Conservation (phyloP, 2,797 vertebrate species). For the Urophycis tenuis region DNA sequence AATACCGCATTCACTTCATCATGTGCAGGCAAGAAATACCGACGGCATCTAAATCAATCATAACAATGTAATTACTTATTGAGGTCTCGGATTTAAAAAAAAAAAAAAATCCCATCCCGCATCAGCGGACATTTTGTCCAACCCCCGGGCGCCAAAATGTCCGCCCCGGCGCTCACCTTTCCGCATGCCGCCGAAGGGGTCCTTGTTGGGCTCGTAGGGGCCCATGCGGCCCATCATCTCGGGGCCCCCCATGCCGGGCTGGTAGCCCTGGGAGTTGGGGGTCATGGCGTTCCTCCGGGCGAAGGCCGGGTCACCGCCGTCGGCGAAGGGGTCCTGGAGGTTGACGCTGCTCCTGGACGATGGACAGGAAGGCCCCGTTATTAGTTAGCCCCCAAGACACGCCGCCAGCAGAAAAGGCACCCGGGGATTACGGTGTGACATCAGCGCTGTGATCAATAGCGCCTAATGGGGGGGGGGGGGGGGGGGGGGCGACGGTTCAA, state of each 20-base stretch:
- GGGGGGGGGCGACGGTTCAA: neutral
- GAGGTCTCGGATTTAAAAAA: neutral
- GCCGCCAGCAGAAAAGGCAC: neutral
- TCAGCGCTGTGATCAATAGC: neutral
- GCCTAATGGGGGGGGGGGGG: no score
- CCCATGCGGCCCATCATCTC: slow-evolving; percentile 92
- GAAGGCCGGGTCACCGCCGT: slow-evolving; percentile 90
- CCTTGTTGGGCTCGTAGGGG: slow-evolving; percentile 93
- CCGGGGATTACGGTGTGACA: neutral
- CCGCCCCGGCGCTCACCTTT: slow-evolving; percentile 75
- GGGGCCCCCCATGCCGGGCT: slow-evolving; percentile 85
- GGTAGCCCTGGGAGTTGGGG: slow-evolving; percentile 91
- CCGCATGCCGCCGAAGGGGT: slow-evolving; percentile 94
- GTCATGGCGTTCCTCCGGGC: slow-evolving; percentile 91
- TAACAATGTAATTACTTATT: neutral
- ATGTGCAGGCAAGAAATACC: neutral
- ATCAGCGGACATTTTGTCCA: neutral
- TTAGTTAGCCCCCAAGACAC: neutral
- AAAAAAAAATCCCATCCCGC: neutral
- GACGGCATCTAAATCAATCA: neutral
- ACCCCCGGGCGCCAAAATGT: neutral
- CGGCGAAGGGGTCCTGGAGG: slow-evolving; percentile 94
- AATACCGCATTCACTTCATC: neutral
- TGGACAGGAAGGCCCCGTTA: neutral
- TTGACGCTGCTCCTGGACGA: slow-evolving; percentile 85